Conservation (phyloP, 2,888 invertebrate genomes). For the Asteroscopus sphinx region DNA sequence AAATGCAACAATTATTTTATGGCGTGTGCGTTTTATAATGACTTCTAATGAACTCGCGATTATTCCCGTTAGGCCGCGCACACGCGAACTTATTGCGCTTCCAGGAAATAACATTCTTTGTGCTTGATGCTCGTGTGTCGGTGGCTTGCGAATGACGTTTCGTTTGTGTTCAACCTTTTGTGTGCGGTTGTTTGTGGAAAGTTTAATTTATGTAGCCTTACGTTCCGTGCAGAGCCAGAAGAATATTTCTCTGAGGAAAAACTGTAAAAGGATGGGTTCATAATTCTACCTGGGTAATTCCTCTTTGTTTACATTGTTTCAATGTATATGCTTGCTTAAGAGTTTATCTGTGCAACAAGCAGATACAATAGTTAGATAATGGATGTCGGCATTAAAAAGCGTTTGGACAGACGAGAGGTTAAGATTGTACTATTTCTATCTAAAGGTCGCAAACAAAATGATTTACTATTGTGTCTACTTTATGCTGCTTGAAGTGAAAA, state of each 20-base stretch:
- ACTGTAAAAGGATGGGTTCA: slow-evolving; percentile 5
- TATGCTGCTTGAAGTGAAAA: no score
- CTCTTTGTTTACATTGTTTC: slow-evolving; percentile 4
- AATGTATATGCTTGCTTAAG: no score
- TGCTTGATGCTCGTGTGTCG: slow-evolving; percentile 41
- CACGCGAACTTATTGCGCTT: slow-evolving; percentile 51
- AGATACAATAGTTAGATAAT: no score
- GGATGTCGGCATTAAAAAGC: no score
- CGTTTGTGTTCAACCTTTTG: slow-evolving; percentile 33
- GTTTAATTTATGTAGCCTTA: slow-evolving; percentile 40
- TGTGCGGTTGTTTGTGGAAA: slow-evolving; percentile 38
- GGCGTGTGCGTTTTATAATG: slow-evolving; percentile 52
- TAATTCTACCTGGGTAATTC: slow-evolving; percentile 11
- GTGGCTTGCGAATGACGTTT: slow-evolving; percentile 38
- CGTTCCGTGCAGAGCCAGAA: slow-evolving; percentile 10
- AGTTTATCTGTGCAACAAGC: no score
- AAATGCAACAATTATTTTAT: slow-evolving; percentile 50
- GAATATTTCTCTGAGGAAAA: slow-evolving; percentile 3
- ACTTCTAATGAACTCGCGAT: slow-evolving; percentile 55
- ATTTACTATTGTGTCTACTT: not conserved
- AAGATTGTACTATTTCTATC: no score
- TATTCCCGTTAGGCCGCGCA: slow-evolving; percentile 42
- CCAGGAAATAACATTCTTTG: slow-evolving; percentile 54
- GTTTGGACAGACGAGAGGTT: no score
- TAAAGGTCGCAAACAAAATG: not conserved